These are phyloP conservation scores for Escarpia spicata DNA, from an alignment of 2,888 invertebrate species.

Conservation along the genomic window DNA sequence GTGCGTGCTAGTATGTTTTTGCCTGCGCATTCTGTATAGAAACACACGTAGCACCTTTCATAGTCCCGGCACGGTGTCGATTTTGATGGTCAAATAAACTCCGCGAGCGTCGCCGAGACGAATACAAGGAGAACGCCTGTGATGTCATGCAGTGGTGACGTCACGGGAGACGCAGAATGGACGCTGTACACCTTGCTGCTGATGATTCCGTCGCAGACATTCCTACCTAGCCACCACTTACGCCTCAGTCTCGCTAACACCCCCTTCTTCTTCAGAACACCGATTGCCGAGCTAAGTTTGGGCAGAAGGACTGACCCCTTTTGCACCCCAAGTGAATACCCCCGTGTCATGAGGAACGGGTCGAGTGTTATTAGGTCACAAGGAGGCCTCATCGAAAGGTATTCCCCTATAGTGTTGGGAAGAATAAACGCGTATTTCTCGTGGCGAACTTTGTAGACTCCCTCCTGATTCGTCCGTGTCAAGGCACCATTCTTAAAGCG, in stretches of 20 bases:
- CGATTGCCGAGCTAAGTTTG: constrained; percentile 37
- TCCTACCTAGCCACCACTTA: constrained; percentile 37
- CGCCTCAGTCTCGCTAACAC: constrained; percentile 36
- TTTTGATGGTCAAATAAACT: background rate
- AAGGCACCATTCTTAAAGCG: background rate
- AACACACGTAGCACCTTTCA: too few relatives aligned
- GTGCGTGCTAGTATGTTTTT: too few relatives aligned
- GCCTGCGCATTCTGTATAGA: too few relatives aligned
- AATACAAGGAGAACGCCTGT: background rate
- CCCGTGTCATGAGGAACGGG: constrained; percentile 35
- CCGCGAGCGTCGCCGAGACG: background rate
- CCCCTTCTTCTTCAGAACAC: constrained; percentile 33
- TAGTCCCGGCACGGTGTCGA: too few relatives aligned
- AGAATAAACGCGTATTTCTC: constrained; percentile 42
- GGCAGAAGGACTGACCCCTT: constrained; percentile 37
- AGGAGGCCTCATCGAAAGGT: constrained; percentile 36
- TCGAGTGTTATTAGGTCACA: constrained; percentile 42
- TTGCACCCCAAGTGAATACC: constrained; percentile 40
- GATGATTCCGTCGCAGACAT: constrained; percentile 37
- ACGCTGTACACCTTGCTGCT: constrained; percentile 38
- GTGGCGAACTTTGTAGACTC: constrained; percentile 34
- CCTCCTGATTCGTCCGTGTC: constrained; percentile 42
- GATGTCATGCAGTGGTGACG: background rate
- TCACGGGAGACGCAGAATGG: constrained; percentile 19
- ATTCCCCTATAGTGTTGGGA: constrained; percentile 42